phyloP scores from a whole-genome alignment of 2,888 invertebrate species.

The Minunthozetes semirufus region DNA sequence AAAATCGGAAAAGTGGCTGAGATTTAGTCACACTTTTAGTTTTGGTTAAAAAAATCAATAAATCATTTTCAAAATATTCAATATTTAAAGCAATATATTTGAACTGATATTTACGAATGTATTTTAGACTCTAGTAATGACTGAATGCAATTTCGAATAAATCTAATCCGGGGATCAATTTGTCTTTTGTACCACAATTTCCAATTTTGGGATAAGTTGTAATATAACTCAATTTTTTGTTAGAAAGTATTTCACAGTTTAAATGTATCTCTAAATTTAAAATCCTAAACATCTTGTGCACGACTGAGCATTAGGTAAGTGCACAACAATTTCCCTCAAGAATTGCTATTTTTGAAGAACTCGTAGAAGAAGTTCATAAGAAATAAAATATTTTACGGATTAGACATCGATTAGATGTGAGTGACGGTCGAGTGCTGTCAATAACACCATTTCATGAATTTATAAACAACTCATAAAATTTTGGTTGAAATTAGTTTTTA shows the following conservation, averaged over 20 bases:
- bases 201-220: neutral
- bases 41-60: too few relatives aligned
- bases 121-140: too few relatives aligned
- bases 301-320: slow-evolving; percentile 4
- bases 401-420: neutral
- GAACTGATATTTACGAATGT: too few relatives aligned
- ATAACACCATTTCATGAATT: neutral
- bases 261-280: neutral
- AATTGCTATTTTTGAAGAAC: neutral
- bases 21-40: too few relatives aligned
- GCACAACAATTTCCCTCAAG: slow-evolving; percentile 1
- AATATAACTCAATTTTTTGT: neutral
- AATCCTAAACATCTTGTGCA: neutral
- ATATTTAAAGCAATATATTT: too few relatives aligned
- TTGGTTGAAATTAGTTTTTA: neutral
- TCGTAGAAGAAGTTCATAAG: too few relatives aligned
- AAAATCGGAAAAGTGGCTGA: too few relatives aligned
- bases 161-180: neutral
- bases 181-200: neutral
- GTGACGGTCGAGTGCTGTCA: neutral
- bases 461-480: slow-evolving; percentile 2
- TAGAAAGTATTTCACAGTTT: neutral
- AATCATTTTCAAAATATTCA: too few relatives aligned
- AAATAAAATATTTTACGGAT: too few relatives aligned
- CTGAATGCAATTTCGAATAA: neutral